A percentile compares a stretch with the other conserved stretches of the same genome.
Evolutionary conservation across 2,888 invertebrate genomes (phyloP).

Genomic region (Thera obeliscata): DNA sequence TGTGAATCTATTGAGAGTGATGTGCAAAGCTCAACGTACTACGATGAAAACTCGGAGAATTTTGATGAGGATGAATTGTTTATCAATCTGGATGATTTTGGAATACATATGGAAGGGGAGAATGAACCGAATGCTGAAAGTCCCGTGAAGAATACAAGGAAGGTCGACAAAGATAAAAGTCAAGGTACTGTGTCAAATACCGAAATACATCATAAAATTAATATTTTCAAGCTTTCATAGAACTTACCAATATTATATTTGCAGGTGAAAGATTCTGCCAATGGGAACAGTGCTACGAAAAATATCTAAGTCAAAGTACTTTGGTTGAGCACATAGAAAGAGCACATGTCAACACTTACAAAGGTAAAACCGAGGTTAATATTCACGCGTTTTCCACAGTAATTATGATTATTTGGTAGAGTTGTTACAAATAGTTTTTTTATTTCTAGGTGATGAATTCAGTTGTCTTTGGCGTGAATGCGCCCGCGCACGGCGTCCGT

Average conservation of each 20-base stretch:
- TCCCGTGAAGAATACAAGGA: conserved; percentile 50
- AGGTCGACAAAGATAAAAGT: conserved; percentile 61
- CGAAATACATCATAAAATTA: background rate
- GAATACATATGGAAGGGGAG: conserved; percentile 68
- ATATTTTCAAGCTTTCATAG: background rate
- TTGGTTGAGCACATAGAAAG: conserved; percentile 94
- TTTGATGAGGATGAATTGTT: conserved; percentile 79
- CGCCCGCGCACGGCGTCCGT: conserved; percentile 93
- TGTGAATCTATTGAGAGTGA: conserved; percentile 79
- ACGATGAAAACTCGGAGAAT: conserved; percentile 75
- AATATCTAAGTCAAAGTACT: conserved; percentile 91
- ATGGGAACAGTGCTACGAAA: conserved; percentile 94
- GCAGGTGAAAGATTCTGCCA: conserved; percentile 86
- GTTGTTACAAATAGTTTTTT: background rate
- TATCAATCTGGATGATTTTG: conserved; percentile 76
- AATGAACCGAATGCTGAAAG: conserved; percentile 48
- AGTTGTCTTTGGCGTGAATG: conserved; percentile 98
- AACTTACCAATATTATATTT: conserved; percentile 37
- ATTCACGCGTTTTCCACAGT: too few species aligned
- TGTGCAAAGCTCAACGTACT: conserved; percentile 72
- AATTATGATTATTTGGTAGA: background rate
- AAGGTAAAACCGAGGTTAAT: conserved; percentile 67
- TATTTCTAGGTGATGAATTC: conserved; percentile 90
- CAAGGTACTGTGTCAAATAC: conserved; percentile 58
- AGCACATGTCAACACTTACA: conserved; percentile 93